Evolutionary conservation across 2,797 vertebrate genomes (phyloP), one percentile per base, ranked within the genome.

Genomic region (Enteromius trimaculatus): DNA sequence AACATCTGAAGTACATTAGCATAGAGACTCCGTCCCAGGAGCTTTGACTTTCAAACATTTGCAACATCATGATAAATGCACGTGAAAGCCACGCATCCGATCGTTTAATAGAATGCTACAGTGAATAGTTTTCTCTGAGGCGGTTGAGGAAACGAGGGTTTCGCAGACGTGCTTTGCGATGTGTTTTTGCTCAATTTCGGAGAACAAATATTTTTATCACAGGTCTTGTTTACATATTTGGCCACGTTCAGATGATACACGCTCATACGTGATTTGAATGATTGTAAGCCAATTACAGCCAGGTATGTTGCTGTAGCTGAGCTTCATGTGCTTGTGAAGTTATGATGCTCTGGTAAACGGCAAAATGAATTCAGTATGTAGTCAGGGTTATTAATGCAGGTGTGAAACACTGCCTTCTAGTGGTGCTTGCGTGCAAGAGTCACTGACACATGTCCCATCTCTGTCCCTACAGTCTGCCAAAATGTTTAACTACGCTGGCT

Each of bases 401-500:
- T 6, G 29, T 26, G 17, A 14, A 66, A 34, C 60, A 21, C 60
- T 82, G 80, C 8, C 37, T 3, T 5, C 62, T 68, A 42, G 81
- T 82, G 81, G 72, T 69, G 49, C 10, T 34, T 53, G 6, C n/a
- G 49, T 69, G 64, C 37, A 68, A 58, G 62, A 66, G 17, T 7
- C n/a, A 42, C 26, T 29, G 9, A 53, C 69, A 1, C 17, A 8
- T 66, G 17, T 65, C 55, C 31, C 19, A 1, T 75, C 21, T 72
- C 39, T 81, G 19, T 51, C 39, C 85, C 8, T 87, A 19, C 79
- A 95, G 97, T 97, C 97, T 0, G 98, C 97, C 88, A 99, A 99
- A 92, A 99, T 99, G 96, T 98, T 99, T 83, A 99, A 98, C 94
- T 99, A 99, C 0, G 98, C 97, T 0, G 96, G 96, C 21, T 99